Conservation (phyloP, 1,140 invertebrate genomes). For the Brachionus rubens region DNA sequence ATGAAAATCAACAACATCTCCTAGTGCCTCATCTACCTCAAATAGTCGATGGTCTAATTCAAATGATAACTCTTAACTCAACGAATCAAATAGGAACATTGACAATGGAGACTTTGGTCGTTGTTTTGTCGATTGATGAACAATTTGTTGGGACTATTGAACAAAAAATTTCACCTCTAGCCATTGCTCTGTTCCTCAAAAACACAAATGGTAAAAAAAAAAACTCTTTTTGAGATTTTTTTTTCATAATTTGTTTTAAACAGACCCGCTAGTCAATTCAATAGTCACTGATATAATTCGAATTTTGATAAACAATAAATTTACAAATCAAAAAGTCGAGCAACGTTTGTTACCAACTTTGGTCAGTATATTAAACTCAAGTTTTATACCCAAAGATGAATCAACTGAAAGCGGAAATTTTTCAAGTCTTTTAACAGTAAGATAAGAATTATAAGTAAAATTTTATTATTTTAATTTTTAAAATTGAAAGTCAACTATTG, state of each 20-base stretch:
- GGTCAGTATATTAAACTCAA: conserved; percentile 65
- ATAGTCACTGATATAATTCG: conserved; percentile 70
- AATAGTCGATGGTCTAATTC: conserved; percentile 63
- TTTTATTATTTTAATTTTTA: conserved; percentile 50
- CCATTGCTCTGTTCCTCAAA: conserved; percentile 72
- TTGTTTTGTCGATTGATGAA: conserved; percentile 69
- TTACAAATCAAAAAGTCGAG: conserved; percentile 66
- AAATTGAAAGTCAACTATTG: conserved; percentile 50
- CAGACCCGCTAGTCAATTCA: conserved; percentile 68
- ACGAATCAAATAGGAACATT: conserved; percentile 61
- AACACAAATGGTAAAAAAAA: conserved; percentile 61
- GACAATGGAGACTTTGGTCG: conserved; percentile 68
- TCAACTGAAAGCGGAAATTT: conserved; percentile 52
- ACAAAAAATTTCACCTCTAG: conserved; percentile 68
- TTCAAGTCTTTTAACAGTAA: conserved; percentile 3
- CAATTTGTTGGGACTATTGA: conserved; percentile 69
- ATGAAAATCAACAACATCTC: conserved; percentile 36
- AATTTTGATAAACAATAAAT: conserved; percentile 67
- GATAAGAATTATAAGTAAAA: background rate
- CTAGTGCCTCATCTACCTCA: conserved; percentile 56
- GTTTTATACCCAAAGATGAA: background rate
- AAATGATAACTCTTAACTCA: conserved; percentile 51
- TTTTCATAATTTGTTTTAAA: conserved; percentile 48
- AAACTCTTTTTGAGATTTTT: conserved; percentile 25
- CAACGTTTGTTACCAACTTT: conserved; percentile 71